phyloP scores from a whole-genome alignment of 2,888 invertebrate genomes.

The Alitta virens region DNA sequence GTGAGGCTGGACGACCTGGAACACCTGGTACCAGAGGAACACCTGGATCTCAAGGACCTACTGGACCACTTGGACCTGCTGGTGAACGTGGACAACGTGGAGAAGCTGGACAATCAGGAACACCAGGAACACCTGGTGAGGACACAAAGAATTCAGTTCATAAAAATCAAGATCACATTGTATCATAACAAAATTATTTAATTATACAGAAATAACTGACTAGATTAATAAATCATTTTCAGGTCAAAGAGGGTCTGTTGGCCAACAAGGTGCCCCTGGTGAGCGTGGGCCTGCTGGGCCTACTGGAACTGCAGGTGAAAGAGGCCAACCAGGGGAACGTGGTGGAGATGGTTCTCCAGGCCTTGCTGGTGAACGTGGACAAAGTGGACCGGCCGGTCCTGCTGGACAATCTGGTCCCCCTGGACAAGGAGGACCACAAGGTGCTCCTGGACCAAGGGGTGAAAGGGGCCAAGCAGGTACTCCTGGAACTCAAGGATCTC shows the following conservation, averaged over 20 bases:
- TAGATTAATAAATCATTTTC: no score
- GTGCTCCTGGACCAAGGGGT: conserved; percentile 6
- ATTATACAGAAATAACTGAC: no score
- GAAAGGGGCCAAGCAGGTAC: neutral
- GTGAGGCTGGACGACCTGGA: conserved; percentile 21
- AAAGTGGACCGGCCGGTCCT: conserved; percentile 13
- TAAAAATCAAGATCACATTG: no score
- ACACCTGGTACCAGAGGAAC: conserved; percentile 18
- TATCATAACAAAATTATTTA: no score
- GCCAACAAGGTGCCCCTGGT: neutral
- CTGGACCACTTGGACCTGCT: conserved; percentile 17
- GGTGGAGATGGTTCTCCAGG: conserved; percentile 22
- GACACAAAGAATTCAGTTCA: no score
- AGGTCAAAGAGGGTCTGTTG: conserved; percentile 15
- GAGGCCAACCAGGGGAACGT: conserved; percentile 23
- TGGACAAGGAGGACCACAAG: conserved; percentile 13
- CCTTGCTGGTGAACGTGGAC: conserved; percentile 2
- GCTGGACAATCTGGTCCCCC: conserved; percentile 13
- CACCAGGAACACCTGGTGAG: conserved; percentile 16
- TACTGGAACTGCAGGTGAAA: conserved; percentile 13
- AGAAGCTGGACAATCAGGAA: conserved; percentile 21
- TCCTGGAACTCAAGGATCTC: neutral
- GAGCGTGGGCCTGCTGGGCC: conserved; percentile 15
- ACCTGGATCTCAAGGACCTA: conserved; percentile 16
- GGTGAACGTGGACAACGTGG: conserved; percentile 20